Evolutionary conservation across 2,888 invertebrate species (phyloP), one percentile per base, ranked within the genome.

Genomic region (Eurytoma californica): DNA sequence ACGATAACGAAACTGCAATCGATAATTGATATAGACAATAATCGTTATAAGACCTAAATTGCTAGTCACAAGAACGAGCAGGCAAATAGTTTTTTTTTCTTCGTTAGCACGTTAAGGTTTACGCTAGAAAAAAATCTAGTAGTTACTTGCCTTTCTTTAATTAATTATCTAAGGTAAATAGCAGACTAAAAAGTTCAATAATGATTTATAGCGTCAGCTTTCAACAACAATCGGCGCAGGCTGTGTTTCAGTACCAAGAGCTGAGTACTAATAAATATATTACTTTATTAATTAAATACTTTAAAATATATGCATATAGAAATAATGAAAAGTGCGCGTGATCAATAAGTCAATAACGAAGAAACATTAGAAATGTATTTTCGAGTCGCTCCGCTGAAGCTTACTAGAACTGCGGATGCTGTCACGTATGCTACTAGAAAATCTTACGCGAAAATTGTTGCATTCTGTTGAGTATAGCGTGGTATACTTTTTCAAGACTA

Each of bases 381-480:
- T 66, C 18, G 47, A 30, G 57, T 53, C 51, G 14, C 28, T 66
- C 51, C 68, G 39, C 20, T 53, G 28, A 69, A 67, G 53, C 63
- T 65, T 63, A 55, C n/a, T 65, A 65, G 58, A 69, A 74, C 74
- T 79, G 79, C 66, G 69, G 60, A 61, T 63, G 72, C 51, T 69
- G 28, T 39, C 57, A 61, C 70, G 57, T 74, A 72, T 39, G 68
- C 69, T 77, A 72, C 57, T 72, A 58, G 67, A 66, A 63, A 80
- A 65, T 80, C 53, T 73, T 84, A 80, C 67, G 28, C 53, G 72
- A 85, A 85, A 86, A 86, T 84, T 85, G 86, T 87, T 88, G 86
- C 86, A 86, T 86, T 87, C 86, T 86, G 87, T 86, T 87, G 86
- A 86, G 82, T 72, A 82, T 77, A 70, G 78, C 69, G 79, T 72